These are phyloP conservation scores for Apoderus coryli DNA, from an alignment of 2,888 invertebrate genomes.

Conservation along the genomic window DNA sequence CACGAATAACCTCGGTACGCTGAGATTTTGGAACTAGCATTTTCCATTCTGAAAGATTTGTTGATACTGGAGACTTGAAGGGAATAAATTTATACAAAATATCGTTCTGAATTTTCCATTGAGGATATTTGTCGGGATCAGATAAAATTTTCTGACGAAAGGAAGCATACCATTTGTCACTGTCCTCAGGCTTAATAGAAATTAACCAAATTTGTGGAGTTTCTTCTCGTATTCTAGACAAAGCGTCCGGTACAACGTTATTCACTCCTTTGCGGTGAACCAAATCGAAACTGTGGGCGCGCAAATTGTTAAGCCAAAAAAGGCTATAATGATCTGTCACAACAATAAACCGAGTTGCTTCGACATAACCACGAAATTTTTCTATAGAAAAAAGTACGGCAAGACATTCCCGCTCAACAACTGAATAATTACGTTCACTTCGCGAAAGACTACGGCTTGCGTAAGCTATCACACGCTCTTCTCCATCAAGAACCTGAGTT, in stretches of 20 bases:
- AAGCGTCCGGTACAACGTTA: slow-evolving; percentile 11
- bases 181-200: no score
- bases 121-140: not conserved
- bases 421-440: slow-evolving; percentile 7
- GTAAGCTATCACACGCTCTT: slow-evolving; percentile 7
- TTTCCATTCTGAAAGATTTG: slow-evolving; percentile 1
- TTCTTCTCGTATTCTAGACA: no score
- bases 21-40: slow-evolving; percentile 1
- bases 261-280: slow-evolving; percentile 12
- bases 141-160: not conserved
- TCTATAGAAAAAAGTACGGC: slow-evolving; percentile 9
- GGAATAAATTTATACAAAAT: not conserved
- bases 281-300: slow-evolving; percentile 11
- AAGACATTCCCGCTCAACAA: not conserved
- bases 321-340: slow-evolving; percentile 15
- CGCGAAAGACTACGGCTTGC: slow-evolving; percentile 4
- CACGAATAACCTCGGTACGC: not conserved
- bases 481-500: slow-evolving; percentile 4
- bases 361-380: slow-evolving; percentile 14
- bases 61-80: not conserved
- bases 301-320: slow-evolving; percentile 15
- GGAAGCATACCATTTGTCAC: not conserved
- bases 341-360: slow-evolving; percentile 13
- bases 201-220: slow-evolving; percentile 2
- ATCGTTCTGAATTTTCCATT: slow-evolving; percentile 2